Base-by-base conservation (phyloP, 2,888 invertebrate genomes). In the Hedya salicella region DNA sequence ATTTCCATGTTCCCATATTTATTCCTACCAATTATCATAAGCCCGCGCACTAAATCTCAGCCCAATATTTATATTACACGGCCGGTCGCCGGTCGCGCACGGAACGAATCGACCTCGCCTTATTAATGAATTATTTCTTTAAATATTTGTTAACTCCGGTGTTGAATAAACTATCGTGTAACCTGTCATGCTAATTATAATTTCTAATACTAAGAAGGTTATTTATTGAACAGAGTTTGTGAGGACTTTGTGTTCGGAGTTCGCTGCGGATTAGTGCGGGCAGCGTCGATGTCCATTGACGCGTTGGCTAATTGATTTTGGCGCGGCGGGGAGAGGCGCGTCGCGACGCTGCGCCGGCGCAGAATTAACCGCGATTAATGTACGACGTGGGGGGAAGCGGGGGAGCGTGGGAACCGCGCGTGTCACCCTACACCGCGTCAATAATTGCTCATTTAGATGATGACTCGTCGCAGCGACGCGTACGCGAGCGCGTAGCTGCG, bases 111-210 rank as follows among this genome's bases (percentile, higher is more conserved):
- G 60, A n/a, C 59, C 21, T 42, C 32, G 44, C 52, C 44, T 65
- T 65, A 65, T 65, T 65, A 60, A 65, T 65, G 65, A 60, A 65
- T 65, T 65, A 65, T 65, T 65, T 60, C 65, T 60, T 60, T 65
- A 46, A 65, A 65, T 65, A 65, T 65, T 65, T 65, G 65, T 65
- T 65, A 65, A 65, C 65, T 48, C 53, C 32, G 65, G 39, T 65
- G 59, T 53, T 60, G 65, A 65, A 65, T 65, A 65, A 52, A 53
- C 52, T 65, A 65, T 60, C 65, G 52, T 65, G 65, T 65, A 46
- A 44, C 52, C 40, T 65, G 65, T 60, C 65, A 60, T 65, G 65
- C 65, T 65, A 60, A 60, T 60, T 60, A 65, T 65, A 60, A 65
- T 65, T 59, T 65, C 65, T 60, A 65, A 65, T 60, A 53, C 46